These are phyloP conservation scores for Eupithecia abbreviata DNA, from an alignment of 2,888 invertebrate genomes.

Conservation along the genomic window DNA sequence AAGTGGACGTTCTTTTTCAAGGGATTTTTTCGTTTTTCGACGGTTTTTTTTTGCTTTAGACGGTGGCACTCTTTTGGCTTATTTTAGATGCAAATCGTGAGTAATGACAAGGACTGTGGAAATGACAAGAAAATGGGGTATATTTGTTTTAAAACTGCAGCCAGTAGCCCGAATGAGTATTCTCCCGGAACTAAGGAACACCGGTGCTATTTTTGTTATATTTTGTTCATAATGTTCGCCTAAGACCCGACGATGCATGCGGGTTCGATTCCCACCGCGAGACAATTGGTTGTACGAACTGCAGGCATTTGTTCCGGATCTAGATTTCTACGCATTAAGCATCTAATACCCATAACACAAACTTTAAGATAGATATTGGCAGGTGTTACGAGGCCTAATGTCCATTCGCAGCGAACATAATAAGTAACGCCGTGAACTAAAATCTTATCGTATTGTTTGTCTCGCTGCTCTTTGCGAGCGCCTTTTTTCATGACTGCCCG, in stretches of 20 bases:
- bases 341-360: background rate
- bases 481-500: no score
- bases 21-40: constrained; percentile 24
- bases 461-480: no score
- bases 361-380: no score
- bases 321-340: background rate
- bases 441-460: no score
- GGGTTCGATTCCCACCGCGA: background rate
- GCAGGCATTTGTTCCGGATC: background rate
- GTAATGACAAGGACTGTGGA: constrained; percentile 8
- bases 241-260: background rate
- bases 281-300: background rate
- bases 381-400: no score
- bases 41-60: constrained; percentile 10
- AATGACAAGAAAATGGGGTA: background rate
- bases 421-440: no score
- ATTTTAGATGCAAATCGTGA: constrained; percentile 19
- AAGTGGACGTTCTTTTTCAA: constrained; percentile 36
- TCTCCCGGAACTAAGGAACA: background rate
- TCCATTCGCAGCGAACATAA: no score
- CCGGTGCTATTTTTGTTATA: background rate
- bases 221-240: background rate
- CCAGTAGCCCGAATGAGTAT: background rate
- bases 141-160: background rate
- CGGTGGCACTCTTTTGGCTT: constrained; percentile 5